Evolutionary conservation across 1,140 invertebrate genomes (phyloP).

Genomic region (Probaryconus sp.): DNA sequence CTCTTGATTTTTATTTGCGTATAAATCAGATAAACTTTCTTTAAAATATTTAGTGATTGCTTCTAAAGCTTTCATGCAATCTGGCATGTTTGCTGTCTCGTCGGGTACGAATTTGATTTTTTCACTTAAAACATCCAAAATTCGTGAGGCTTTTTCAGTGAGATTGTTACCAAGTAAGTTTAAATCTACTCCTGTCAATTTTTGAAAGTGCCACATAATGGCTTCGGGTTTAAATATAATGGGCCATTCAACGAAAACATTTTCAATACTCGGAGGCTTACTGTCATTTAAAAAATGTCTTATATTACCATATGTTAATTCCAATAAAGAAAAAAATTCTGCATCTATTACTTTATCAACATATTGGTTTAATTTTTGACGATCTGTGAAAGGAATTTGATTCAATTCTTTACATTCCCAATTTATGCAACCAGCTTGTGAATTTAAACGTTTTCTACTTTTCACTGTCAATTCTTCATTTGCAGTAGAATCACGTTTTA

Average conservation of each 20-base stretch:
- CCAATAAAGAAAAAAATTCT: slow-evolving; percentile 8
- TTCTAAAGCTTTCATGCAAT: slow-evolving; percentile 7
- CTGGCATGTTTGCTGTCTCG: slow-evolving; percentile 1
- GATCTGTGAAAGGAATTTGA: not conserved
- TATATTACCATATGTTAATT: not conserved
- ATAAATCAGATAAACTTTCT: slow-evolving; percentile 10
- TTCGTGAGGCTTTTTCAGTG: slow-evolving; percentile 10
- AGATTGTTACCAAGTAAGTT: slow-evolving; percentile 11
- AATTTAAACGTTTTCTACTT: not conserved
- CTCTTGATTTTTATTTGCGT: slow-evolving; percentile 3
- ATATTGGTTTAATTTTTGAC: slow-evolving; percentile 8
- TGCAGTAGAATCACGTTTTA: not conserved
- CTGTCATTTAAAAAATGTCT: slow-evolving; percentile 3
- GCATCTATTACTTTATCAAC: not conserved
- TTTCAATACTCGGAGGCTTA: slow-evolving; percentile 5
- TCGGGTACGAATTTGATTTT: slow-evolving; percentile 7
- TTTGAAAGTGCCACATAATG: slow-evolving; percentile 12
- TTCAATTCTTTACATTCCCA: not conserved
- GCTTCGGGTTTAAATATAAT: slow-evolving; percentile 16
- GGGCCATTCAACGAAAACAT: slow-evolving; percentile 1
- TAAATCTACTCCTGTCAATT: slow-evolving; percentile 19
- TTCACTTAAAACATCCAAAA: not conserved
- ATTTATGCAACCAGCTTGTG: not conserved
- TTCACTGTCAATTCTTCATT: no score
- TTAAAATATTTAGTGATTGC: slow-evolving; percentile 18